Evolutionary conservation across 2,888 invertebrate species (phyloP).

Genomic region (Camptogramma bilineatum): DNA sequence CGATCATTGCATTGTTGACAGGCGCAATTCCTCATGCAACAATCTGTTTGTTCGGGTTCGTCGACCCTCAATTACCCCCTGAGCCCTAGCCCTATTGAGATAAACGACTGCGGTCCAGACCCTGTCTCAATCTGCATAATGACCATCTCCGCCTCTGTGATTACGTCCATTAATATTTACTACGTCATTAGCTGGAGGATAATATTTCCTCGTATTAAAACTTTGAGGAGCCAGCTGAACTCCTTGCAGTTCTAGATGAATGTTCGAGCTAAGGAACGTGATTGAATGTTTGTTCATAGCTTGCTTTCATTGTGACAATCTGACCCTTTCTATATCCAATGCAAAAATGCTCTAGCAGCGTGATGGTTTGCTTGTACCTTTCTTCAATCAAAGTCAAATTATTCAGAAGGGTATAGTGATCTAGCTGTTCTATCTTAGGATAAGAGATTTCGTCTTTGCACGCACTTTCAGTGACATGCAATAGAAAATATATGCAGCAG

Average conservation of each 20-base stretch:
- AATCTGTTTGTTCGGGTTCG: conserved; percentile 64
- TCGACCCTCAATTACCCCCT: conserved; percentile 71
- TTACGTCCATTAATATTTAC: conserved; percentile 68
- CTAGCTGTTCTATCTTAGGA: conserved; percentile 1
- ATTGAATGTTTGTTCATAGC: neutral
- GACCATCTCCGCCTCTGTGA: conserved; percentile 59
- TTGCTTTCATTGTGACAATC: neutral
- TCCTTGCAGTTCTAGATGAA: neutral
- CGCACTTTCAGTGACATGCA: conserved; percentile 48
- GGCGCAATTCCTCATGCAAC: conserved; percentile 59
- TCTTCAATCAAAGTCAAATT: neutral
- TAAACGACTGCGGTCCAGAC: conserved; percentile 61
- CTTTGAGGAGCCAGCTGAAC: conserved; percentile 2
- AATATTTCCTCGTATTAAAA: conserved; percentile 16
- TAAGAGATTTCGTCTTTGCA: conserved; percentile 19
- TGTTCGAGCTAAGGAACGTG: neutral
- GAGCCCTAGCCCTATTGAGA: conserved; percentile 72
- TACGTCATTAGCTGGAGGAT: conserved; percentile 53
- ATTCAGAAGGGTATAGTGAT: conserved; percentile 12
- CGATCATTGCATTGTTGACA: conserved; percentile 49
- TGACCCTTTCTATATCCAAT: neutral
- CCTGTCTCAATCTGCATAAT: conserved; percentile 71
- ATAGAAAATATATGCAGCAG: conserved; percentile 50
- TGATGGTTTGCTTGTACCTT: neutral
- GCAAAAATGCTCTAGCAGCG: neutral